Percentiles rank a stretch among this genome's conserved stretches.
phyloP scores from a whole-genome alignment of 2,888 invertebrate species.

The Onchidella celtica region DNA sequence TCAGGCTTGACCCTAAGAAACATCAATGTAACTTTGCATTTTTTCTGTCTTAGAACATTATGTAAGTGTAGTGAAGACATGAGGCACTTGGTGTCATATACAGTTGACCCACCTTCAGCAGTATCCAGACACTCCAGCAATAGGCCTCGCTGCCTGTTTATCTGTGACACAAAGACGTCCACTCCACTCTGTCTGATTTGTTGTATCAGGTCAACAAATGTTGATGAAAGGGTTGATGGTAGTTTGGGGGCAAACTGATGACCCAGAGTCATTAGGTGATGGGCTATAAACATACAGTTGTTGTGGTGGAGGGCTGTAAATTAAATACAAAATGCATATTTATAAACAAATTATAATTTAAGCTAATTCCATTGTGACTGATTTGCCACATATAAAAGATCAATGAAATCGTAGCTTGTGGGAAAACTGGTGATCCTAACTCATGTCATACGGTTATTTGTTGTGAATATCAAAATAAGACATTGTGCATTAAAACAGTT shows the following conservation, averaged over 20 bases:
- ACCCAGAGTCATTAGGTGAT: conserved; percentile 86
- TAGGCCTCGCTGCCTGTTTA: conserved; percentile 88
- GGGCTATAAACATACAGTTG: conserved; percentile 93
- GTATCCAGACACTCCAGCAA: conserved; percentile 88
- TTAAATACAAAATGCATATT: neutral
- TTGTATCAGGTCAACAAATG: conserved; percentile 86
- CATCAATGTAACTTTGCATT: too few relatives aligned
- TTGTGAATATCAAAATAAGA: too few relatives aligned
- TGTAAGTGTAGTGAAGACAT: too few relatives aligned
- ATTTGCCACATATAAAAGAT: too few relatives aligned
- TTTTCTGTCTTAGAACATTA: too few relatives aligned
- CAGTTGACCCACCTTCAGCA: conserved; percentile 87
- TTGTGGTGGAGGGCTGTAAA: conserved; percentile 84
- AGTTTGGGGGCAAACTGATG: conserved; percentile 86
- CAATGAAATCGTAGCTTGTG: too few relatives aligned
- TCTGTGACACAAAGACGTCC: conserved; percentile 87
- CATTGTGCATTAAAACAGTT: too few relatives aligned
- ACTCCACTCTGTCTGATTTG: conserved; percentile 86
- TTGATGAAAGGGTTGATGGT: conserved; percentile 83
- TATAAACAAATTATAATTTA: neutral
- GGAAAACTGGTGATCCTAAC: too few relatives aligned
- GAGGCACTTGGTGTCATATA: too few relatives aligned
- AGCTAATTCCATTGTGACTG: too few relatives aligned
- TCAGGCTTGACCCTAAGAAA: too few relatives aligned
- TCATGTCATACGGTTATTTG: too few relatives aligned